These are phyloP conservation scores for Sebastes alutus DNA, from an alignment of 2,797 vertebrate species.

Conservation along the genomic window DNA sequence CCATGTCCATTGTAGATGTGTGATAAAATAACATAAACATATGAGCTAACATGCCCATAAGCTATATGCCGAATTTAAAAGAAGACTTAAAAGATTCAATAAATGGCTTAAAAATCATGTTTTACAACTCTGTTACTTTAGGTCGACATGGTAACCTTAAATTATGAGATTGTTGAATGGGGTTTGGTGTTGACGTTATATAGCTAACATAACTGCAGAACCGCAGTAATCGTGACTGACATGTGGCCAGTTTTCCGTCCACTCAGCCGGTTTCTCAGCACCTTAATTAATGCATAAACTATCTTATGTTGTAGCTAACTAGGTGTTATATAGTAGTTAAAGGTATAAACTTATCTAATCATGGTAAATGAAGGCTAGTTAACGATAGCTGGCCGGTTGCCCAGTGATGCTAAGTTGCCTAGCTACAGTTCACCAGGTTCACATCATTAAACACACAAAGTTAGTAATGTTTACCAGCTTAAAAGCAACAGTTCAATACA, in stretches of 20 bases:
- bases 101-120: no score
- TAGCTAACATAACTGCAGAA: not conserved
- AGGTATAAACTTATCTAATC: not conserved
- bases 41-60: not conserved
- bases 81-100: no score
- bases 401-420: constrained; percentile 35
- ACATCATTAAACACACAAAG: not conserved
- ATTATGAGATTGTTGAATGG: no score
- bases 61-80: no score
- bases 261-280: not conserved
- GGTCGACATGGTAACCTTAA: no score
- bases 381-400: constrained; percentile 11
- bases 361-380: not conserved
- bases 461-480: not conserved
- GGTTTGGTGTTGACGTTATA: not conserved
- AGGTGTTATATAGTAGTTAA: no score
- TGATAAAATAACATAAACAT: not conserved
- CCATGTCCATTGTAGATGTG: no score
- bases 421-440: not conserved
- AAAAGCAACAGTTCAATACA: not conserved
- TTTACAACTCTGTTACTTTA: no score
- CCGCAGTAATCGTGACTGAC: constrained; percentile 9
- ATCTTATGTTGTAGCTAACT: not conserved
- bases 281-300: not conserved
- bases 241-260: not conserved